Evolutionary conservation across 2,797 vertebrate genomes (phyloP).

Genomic region (Scarus forsteni): DNA sequence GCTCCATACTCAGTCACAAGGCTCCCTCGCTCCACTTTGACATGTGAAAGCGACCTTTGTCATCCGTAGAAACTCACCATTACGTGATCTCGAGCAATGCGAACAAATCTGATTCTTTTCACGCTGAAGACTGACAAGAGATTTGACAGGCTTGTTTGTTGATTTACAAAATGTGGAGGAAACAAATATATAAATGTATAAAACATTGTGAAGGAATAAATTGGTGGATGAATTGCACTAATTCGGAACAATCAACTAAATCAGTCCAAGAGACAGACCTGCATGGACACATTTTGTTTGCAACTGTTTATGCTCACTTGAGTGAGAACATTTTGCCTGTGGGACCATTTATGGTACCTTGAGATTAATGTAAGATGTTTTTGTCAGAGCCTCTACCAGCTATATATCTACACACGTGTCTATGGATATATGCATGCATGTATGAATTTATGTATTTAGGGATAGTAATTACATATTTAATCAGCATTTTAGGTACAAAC

Average conservation of each 20-base stretch:
- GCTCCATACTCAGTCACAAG: constrained; percentile 45
- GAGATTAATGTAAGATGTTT: neutral
- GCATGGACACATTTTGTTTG: too few relatives aligned
- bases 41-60: constrained; percentile 39
- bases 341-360: too few relatives aligned
- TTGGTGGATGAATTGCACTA: too few relatives aligned
- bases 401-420: too few relatives aligned
- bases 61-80: constrained; percentile 7
- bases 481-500: too few relatives aligned
- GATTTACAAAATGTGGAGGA: constrained; percentile 7
- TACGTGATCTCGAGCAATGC: constrained; percentile 1
- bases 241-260: too few relatives aligned
- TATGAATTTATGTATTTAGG: too few relatives aligned
- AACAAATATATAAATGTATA: too few relatives aligned
- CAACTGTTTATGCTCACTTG: neutral
- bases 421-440: too few relatives aligned
- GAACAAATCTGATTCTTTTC: constrained; percentile 35
- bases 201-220: too few relatives aligned
- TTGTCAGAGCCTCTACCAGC: neutral
- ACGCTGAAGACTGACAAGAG: constrained; percentile 16
- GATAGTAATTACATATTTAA: too few relatives aligned
- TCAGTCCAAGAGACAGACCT: too few relatives aligned
- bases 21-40: constrained; percentile 2
- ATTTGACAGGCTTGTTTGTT: constrained; percentile 2
- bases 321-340: neutral